Base-by-base conservation (phyloP, 2,797 vertebrate species). In the Pipistrellus pipistrellus region DNA sequence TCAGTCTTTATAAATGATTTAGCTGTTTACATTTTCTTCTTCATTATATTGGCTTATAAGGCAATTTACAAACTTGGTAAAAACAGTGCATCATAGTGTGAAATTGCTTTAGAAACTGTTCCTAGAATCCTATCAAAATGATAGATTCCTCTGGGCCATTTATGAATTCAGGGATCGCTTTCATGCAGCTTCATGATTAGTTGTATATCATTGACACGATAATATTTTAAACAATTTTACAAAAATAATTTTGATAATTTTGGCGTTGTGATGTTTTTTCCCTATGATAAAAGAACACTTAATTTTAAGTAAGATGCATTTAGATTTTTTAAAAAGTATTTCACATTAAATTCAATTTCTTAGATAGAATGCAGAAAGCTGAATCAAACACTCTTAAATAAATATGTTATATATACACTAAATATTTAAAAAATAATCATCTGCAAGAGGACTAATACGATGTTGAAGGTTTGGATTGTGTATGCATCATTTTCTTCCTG, bases 71-170 rank as follows among this genome's bases (percentile, higher is more conserved):
- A 90, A 96, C 81, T 8, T 88, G 87, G 59, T 69, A 85, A 95
- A 95, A 96, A 92, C 71, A 71, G 94, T 95, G 96, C 85, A 92
- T 92, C 82, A 12, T 2, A 81, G 93, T 96, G 91, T 97, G 97
- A 98, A 98, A 98, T 95, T 75, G 92, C 97, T 96, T 96, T 92
- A 96, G 92, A 88, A 89, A 94, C 90, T 55, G 1, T 91, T 94
- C 80, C 90, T 78, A 71, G 81, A 95, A 95, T 85, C 85, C 30
- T 55, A 84, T 77, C 68, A 75, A 77, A 92, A 96, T 88, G 94
- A 94, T 35, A 66, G 59, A 92, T 97, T 96, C 91, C 66, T 8
- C 66, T 84, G 95, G 91, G 85, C 27, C 48, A 69, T 51, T 80
- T 77, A 62, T 94, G 88, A 97, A 97, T 95, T 90, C 84, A 78